These are phyloP conservation scores for Paralichthys olivaceus DNA, from an alignment of 2,113 vertebrate species.

Conservation along the genomic window DNA sequence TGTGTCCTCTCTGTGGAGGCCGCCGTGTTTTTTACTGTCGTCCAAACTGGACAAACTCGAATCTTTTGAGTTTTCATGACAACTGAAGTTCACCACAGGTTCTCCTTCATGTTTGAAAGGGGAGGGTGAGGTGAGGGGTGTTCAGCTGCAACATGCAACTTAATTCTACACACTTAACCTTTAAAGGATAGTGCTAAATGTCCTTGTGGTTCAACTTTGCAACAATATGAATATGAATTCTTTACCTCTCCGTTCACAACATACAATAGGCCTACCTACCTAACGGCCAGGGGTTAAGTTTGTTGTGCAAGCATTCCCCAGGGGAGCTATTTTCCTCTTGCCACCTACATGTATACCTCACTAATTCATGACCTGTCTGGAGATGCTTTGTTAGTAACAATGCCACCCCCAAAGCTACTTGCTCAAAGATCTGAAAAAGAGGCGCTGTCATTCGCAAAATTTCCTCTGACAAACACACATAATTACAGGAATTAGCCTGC, in stretches of 20 bases:
- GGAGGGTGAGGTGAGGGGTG: too few species aligned
- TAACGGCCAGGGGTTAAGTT: slow-evolving; percentile 53
- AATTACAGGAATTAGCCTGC: slow-evolving; percentile 85
- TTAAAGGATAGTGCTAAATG: too few species aligned
- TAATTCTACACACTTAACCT: too few species aligned
- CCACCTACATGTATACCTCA: slow-evolving; percentile 61
- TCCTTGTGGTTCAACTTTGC: background rate
- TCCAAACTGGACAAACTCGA: too few species aligned
- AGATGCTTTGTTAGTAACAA: slow-evolving; percentile 62
- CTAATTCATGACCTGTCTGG: slow-evolving; percentile 71
- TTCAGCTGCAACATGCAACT: too few species aligned
- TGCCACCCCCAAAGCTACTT: slow-evolving; percentile 65
- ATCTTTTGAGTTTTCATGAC: too few species aligned
- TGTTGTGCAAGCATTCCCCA: slow-evolving; percentile 68
- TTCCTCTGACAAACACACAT: slow-evolving; percentile 79
- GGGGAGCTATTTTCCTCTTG: slow-evolving; percentile 45
- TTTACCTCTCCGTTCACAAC: background rate
- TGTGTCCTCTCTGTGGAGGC: too few species aligned
- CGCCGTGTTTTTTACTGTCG: too few species aligned
- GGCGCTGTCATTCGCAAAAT: slow-evolving; percentile 75
- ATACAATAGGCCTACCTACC: background rate
- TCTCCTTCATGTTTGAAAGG: too few species aligned
- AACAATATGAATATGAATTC: background rate
- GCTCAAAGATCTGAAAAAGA: slow-evolving; percentile 68
- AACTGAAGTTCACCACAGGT: too few species aligned